Conservation (phyloP, 2,797 vertebrate genomes). For the Octomys mimax region DNA sequence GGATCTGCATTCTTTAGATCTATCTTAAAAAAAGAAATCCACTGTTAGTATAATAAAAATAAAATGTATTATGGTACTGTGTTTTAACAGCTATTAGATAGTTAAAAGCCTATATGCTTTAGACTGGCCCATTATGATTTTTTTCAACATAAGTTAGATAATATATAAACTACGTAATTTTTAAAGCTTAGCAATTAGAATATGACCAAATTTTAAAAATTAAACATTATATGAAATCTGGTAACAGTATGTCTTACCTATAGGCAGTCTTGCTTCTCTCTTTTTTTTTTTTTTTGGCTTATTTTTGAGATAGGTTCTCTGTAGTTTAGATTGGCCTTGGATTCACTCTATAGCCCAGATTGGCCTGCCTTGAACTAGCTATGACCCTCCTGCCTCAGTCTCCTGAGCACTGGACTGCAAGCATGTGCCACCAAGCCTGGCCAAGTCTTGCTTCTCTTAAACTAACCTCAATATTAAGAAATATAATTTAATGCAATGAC, state of each 20-base stretch:
- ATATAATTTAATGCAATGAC: background rate
- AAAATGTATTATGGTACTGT: background rate
- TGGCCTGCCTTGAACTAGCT: background rate
- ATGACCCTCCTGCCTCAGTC: background rate
- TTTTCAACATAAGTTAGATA: constrained; percentile 44
- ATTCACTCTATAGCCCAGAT: background rate
- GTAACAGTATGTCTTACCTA: background rate
- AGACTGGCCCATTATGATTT: background rate
- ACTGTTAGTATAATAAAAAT: constrained; percentile 51
- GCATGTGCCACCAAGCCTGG: background rate
- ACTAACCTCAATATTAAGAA: constrained; percentile 30
- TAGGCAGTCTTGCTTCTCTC: background rate
- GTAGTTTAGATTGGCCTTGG: too few relatives aligned
- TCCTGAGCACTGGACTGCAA: background rate
- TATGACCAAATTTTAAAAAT: background rate
- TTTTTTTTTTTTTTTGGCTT: background rate
- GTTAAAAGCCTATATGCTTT: background rate
- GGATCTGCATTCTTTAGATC: constrained; percentile 98
- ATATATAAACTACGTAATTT: background rate
- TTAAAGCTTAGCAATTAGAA: constrained; percentile 9
- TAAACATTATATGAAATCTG: background rate
- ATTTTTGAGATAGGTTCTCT: background rate
- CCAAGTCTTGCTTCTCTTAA: background rate
- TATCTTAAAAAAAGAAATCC: constrained; percentile 90
- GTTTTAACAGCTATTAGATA: background rate